These are phyloP conservation scores for Scaptomyza tumidula DNA, from an alignment of 2,888 invertebrate species.

Conservation along the genomic window DNA sequence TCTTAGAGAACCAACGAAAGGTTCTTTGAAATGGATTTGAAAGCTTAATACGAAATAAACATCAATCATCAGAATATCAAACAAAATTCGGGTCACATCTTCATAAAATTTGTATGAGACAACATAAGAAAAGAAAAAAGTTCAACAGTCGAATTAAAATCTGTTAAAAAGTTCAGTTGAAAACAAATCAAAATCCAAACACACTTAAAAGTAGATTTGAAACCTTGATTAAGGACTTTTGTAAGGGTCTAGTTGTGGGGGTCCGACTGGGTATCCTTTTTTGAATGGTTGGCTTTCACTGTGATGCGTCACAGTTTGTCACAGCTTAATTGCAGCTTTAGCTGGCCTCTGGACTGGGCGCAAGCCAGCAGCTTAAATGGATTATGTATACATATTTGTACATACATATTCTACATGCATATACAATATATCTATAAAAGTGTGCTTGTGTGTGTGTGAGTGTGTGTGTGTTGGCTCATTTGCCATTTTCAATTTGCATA, in stretches of 20 bases:
- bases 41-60: too few species aligned
- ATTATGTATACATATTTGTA: constrained; percentile 61
- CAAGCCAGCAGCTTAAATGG: constrained; percentile 63
- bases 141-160: too few species aligned
- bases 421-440: constrained; percentile 4
- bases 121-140: too few species aligned
- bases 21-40: too few species aligned
- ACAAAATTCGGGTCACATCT: too few species aligned
- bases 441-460: constrained; percentile 17
- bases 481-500: constrained; percentile 75
- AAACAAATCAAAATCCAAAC: neutral
- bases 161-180: too few species aligned
- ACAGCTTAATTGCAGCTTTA: constrained; percentile 71
- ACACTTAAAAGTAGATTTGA: too few species aligned
- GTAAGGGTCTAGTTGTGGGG: neutral
- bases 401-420: constrained; percentile 11
- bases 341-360: constrained; percentile 46
- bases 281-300: neutral
- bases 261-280: constrained; percentile 8
- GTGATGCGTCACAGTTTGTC: constrained; percentile 60
- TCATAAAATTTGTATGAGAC: too few species aligned
- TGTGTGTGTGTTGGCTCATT: constrained; percentile 44
- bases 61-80: too few species aligned
- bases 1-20: too few species aligned
- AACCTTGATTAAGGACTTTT: neutral